phyloP scores from a whole-genome alignment of 2,113 vertebrate species.

The Fregetta grallaria region DNA sequence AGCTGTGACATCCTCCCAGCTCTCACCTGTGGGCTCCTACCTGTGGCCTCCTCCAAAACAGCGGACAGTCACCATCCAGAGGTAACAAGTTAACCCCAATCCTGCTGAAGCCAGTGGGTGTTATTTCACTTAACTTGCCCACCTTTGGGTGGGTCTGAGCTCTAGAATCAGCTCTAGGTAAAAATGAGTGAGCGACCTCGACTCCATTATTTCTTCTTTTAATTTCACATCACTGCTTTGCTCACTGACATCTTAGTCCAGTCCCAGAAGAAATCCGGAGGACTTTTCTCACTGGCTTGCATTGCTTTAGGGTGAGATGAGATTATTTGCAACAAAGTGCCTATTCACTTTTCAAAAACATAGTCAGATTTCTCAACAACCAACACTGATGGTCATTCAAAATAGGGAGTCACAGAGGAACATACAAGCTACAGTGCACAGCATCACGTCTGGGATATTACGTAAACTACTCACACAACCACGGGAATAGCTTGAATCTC shows the following conservation, averaged over 20 bases:
- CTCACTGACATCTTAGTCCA: neutral
- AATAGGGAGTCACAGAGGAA: neutral
- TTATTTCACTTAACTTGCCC: neutral
- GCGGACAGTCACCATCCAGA: neutral
- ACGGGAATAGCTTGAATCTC: neutral
- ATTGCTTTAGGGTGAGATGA: neutral
- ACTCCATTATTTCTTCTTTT: neutral
- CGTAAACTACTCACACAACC: neutral
- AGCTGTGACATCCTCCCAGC: neutral
- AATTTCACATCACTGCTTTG: neutral
- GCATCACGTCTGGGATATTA: neutral
- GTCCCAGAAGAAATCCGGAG: neutral
- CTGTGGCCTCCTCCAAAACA: neutral
- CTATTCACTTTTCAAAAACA: neutral
- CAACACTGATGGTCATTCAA: neutral
- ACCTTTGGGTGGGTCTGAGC: neutral
- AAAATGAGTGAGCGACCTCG: neutral
- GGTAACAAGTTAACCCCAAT: neutral
- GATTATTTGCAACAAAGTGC: neutral
- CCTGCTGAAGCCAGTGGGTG: neutral
- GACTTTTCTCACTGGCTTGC: neutral
- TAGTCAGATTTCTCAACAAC: neutral
- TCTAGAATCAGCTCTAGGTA: neutral
- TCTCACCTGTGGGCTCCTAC: neutral
- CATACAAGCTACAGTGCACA: neutral